Evolutionary conservation across 2,113 vertebrate genomes (phyloP).

Genomic region (Phrynocephalus versicolor): DNA sequence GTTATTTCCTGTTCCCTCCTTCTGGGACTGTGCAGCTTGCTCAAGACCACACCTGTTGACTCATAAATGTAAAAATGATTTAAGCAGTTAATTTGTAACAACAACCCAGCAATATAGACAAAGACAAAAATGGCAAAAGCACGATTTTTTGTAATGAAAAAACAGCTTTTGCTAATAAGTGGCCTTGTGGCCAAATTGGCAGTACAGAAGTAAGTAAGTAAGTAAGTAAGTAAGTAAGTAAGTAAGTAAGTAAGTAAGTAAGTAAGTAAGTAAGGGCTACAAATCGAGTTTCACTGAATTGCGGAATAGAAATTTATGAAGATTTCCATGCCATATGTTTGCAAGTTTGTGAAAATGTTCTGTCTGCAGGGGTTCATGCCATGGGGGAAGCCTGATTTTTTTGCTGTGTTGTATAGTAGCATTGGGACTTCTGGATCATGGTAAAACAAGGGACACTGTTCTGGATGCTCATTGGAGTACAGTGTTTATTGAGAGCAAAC

Average conservation of each 20-base stretch:
- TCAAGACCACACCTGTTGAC: conserved; percentile 2
- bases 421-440: background rate
- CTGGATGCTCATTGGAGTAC: background rate
- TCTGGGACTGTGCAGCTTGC: background rate
- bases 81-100: conserved; percentile 55
- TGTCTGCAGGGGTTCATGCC: background rate
- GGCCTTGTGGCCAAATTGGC: too few species aligned
- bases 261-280: too few species aligned
- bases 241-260: too few species aligned
- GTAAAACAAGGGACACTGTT: background rate
- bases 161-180: background rate
- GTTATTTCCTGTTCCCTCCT: too few species aligned
- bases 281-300: background rate
- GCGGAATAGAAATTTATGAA: background rate
- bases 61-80: conserved; percentile 44
- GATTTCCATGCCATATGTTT: background rate
- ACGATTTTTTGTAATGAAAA: background rate
- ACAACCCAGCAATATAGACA: conserved; percentile 41
- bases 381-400: background rate
- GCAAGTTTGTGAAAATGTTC: background rate
- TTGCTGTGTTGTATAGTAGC: background rate
- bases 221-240: too few species aligned
- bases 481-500: background rate
- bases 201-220: too few species aligned
- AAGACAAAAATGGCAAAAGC: conserved; percentile 2